Evolutionary conservation across 2,888 invertebrate genomes (phyloP).

Genomic region (Ischnura elegans): DNA sequence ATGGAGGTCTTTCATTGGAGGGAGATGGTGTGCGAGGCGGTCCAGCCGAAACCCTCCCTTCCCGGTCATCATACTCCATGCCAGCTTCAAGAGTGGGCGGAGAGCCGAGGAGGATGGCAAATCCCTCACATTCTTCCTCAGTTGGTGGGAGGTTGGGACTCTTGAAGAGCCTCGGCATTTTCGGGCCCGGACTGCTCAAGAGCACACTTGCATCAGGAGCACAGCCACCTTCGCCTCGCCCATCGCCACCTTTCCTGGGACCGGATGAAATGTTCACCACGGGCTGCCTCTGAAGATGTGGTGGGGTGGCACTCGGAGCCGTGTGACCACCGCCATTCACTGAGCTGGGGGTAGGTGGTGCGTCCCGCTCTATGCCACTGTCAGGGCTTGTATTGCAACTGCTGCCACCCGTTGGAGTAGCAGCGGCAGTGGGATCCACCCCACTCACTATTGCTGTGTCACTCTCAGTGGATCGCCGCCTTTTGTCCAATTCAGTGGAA

Average conservation of each 20-base stretch:
- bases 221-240: conserved; percentile 71
- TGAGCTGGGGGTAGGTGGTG: conserved; percentile 80
- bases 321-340: conserved; percentile 72
- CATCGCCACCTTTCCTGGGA: conserved; percentile 77
- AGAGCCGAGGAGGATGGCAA: conserved; percentile 45
- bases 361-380: conserved; percentile 89
- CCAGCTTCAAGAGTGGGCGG: conserved; percentile 73
- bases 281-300: conserved; percentile 76
- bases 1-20: conserved; percentile 74
- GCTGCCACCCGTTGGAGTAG: conserved; percentile 74
- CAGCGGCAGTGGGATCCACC: conserved; percentile 74
- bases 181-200: conserved; percentile 68
- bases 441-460: conserved; percentile 46
- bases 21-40: conserved; percentile 82
- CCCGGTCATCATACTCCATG: conserved; percentile 76
- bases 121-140: conserved; percentile 52
- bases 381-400: conserved; percentile 93
- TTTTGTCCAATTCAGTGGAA: conserved; percentile 93
- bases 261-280: conserved; percentile 77
- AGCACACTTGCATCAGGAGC: neutral
- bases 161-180: conserved; percentile 71
- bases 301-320: conserved; percentile 73
- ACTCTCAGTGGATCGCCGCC: conserved; percentile 90
- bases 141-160: conserved; percentile 50
- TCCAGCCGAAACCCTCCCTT: conserved; percentile 76